Percentiles rank a stretch among this genome's conserved stretches.
Conservation (phyloP, 2,113 vertebrate species). For the Telmatochromis sp. region DNA sequence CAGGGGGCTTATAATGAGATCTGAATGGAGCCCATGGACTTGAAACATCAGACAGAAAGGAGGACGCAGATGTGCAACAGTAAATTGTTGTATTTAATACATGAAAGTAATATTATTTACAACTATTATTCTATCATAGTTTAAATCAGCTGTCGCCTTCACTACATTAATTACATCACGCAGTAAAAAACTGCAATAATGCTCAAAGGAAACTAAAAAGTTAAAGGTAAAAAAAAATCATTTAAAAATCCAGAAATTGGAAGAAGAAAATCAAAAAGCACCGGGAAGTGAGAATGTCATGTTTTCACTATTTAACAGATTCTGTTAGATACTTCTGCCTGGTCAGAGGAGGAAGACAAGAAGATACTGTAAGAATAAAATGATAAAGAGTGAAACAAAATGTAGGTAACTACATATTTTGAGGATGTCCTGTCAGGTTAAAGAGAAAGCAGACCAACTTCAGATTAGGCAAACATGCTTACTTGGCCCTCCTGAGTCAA, state of each 20-base stretch:
- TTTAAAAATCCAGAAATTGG: neutral
- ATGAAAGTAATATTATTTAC: neutral
- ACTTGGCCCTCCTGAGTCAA: neutral
- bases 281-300: neutral
- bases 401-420: neutral
- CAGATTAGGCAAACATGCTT: neutral
- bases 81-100: neutral
- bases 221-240: neutral
- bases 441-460: rapidly evolving
- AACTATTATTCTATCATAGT: neutral
- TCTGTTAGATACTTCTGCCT: neutral
- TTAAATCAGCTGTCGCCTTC: neutral
- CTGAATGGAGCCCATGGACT: neutral
- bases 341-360: neutral
- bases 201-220: neutral
- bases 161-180: neutral
- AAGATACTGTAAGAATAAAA: neutral
- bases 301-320: neutral
- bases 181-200: neutral
- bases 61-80: neutral
- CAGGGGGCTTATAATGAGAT: neutral
- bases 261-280: rapidly evolving
- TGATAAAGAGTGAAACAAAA: neutral
- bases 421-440: neutral
- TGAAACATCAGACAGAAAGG: neutral